Evolutionary conservation across 2,113 vertebrate species (phyloP), one percentile per base, ranked within the genome.

Genomic region (Myotis brandtii): DNA sequence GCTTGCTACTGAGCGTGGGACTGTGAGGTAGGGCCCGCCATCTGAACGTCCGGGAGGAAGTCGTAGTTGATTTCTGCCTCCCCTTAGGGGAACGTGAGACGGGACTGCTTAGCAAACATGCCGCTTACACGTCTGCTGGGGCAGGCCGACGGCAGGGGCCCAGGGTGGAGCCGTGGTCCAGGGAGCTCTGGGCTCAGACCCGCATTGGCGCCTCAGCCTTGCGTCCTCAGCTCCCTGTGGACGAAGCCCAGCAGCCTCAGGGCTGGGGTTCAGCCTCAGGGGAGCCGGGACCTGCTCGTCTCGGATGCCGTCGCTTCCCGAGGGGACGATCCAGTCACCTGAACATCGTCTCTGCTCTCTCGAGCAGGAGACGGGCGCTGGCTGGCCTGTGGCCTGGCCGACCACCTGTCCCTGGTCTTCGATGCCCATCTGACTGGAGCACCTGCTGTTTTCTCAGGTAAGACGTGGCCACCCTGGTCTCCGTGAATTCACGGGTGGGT

Each of bases 351-450:
- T 69, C 16, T 54, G 1, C 4, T 7, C n/a, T 21, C 46, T 67
- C 97, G 92, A 83, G 54, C 80, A 99, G 99, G 99, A 34, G 98
- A 99, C 91, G 99, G 99, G 95, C 98, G 98, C 86, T 97, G 98
- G 86, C 97, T 99, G 96, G 98, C 99, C 96, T 99, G 99, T 67
- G 99, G 99, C 97, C 97, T 99, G 92, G 99, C 98, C 96, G 98
- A 99, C 98, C 98, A 95, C 94, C 98, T 98, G 27, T 93, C 98
- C 27, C 97, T 99, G 77, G 83, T 99, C 97, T 98, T 99, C 93
- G 98, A 67, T 84, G 98, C 99, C 32, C 97, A 96, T 43, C 98
- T 99, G 8, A 96, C 93, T 6, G 95, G 98, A 64, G 96, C 73
- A 1, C 98, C 97, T 76, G 96, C 97, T 94, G 98, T 98, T 93